These are phyloP conservation scores for Bhutanitis thaidina DNA, from an alignment of 2,888 invertebrate species.

Conservation along the genomic window DNA sequence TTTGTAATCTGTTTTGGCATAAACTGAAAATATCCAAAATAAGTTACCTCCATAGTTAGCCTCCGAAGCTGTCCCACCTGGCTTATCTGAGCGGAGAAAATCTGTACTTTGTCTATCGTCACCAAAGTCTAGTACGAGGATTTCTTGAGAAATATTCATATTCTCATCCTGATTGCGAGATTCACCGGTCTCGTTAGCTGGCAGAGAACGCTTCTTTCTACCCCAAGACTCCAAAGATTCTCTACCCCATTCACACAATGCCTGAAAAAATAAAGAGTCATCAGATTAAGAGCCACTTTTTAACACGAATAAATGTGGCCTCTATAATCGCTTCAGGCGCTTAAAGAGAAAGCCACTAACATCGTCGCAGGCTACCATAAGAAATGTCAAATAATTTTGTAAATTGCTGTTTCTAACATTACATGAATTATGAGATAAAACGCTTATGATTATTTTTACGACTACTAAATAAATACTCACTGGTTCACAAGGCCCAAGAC, in stretches of 20 bases:
- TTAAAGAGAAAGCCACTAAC: background rate
- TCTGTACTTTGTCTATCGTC: conserved; percentile 91
- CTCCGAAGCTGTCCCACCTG: conserved; percentile 79
- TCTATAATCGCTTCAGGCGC: no score
- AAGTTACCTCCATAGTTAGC: conserved; percentile 86
- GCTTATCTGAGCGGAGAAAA: conserved; percentile 87
- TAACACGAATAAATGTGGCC: no score
- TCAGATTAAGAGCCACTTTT: no score
- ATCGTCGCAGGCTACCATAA: conserved; percentile 2
- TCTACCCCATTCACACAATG: conserved; percentile 94
- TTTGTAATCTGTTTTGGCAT: no score
- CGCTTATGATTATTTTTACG: conserved; percentile 10
- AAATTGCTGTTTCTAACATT: conserved; percentile 14
- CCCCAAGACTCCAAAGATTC: conserved; percentile 95
- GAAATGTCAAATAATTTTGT: conserved; percentile 12
- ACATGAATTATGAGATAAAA: conserved; percentile 18
- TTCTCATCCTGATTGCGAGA: conserved; percentile 85
- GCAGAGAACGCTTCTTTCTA: conserved; percentile 88
- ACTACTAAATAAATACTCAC: conserved; percentile 71
- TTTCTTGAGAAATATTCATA: conserved; percentile 97
- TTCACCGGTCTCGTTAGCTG: conserved; percentile 80
- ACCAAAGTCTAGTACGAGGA: conserved; percentile 94
- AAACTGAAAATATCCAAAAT: background rate
- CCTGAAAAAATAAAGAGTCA: conserved; percentile 63
- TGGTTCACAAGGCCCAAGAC: conserved; percentile 95